phyloP scores from a whole-genome alignment of 2,888 invertebrate genomes.

The Syrista parreyssii region DNA sequence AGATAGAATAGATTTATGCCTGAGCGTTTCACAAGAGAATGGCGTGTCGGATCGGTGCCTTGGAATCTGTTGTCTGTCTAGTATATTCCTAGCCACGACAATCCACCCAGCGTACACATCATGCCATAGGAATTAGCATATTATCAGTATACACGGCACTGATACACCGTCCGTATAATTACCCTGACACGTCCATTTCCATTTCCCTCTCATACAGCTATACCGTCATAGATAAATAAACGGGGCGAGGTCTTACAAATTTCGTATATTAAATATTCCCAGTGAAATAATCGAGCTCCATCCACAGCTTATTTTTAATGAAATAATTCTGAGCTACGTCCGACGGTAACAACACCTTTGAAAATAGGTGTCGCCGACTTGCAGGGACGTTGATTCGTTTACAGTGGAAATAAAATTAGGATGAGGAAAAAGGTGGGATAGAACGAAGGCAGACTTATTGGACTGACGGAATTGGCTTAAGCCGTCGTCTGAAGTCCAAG shows the following conservation, averaged over 20 bases:
- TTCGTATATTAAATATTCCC: neutral
- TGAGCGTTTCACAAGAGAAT: neutral
- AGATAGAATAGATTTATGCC: neutral
- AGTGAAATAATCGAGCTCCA: neutral
- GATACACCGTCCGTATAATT: constrained; percentile 6
- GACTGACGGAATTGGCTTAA: constrained; percentile 48
- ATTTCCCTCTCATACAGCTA: neutral
- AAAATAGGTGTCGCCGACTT: neutral
- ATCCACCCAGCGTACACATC: constrained; percentile 8
- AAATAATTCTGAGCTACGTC: neutral
- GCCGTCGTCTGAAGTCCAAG: constrained; percentile 36
- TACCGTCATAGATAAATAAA: neutral
- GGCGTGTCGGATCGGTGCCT: constrained; percentile 12
- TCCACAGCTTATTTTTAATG: neutral
- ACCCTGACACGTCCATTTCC: constrained; percentile 1
- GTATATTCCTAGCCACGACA: neutral
- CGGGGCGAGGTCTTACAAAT: neutral
- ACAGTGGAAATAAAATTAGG: neutral
- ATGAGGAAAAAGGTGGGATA: constrained; percentile 9
- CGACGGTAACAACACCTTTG: neutral
- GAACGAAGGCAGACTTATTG: constrained; percentile 30
- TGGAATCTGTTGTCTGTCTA: constrained; percentile 15
- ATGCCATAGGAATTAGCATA: constrained; percentile 16
- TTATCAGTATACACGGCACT: constrained; percentile 1
- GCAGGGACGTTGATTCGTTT: neutral